Conservation (phyloP, 2,888 invertebrate species). For the Orthosia incerta region DNA sequence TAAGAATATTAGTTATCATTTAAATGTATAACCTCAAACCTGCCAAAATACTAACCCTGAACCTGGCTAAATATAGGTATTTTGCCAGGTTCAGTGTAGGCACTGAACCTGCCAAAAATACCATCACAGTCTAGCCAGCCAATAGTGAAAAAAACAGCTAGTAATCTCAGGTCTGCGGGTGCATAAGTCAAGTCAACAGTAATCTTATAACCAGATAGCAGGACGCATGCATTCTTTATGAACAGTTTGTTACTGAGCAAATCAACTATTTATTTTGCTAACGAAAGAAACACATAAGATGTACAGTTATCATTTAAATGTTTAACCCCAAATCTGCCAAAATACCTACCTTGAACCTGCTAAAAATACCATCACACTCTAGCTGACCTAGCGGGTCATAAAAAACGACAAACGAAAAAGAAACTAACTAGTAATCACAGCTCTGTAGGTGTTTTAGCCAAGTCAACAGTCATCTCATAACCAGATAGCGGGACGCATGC, state of each 20-base stretch:
- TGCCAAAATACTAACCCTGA: too few relatives aligned
- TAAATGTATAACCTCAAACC: too few relatives aligned
- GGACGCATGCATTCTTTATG: constrained; percentile 86
- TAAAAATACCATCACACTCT: constrained; percentile 4
- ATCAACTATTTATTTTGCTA: background rate
- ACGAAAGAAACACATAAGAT: background rate
- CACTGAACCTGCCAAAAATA: constrained; percentile 2
- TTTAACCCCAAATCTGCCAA: too few relatives aligned
- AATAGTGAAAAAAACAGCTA: constrained; percentile 8
- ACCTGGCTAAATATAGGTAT: too few relatives aligned
- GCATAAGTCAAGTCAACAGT: background rate
- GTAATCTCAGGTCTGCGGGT: constrained; percentile 46
- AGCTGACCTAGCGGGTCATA: constrained; percentile 6
- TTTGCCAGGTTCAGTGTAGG: too few relatives aligned
- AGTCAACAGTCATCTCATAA: constrained; percentile 87
- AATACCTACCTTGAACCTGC: background rate
- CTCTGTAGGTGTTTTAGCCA: constrained; percentile 69
- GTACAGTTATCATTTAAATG: too few relatives aligned
- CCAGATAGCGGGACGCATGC: constrained; percentile 81
- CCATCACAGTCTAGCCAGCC: constrained; percentile 9
- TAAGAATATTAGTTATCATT: too few relatives aligned
- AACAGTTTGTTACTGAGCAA: background rate
- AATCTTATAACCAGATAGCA: constrained; percentile 27
- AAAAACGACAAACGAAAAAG: constrained; percentile 3
- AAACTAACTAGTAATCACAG: constrained; percentile 60